Evolutionary conservation across 2,888 invertebrate genomes (phyloP).

Genomic region (Ichneumoninae sp.): DNA sequence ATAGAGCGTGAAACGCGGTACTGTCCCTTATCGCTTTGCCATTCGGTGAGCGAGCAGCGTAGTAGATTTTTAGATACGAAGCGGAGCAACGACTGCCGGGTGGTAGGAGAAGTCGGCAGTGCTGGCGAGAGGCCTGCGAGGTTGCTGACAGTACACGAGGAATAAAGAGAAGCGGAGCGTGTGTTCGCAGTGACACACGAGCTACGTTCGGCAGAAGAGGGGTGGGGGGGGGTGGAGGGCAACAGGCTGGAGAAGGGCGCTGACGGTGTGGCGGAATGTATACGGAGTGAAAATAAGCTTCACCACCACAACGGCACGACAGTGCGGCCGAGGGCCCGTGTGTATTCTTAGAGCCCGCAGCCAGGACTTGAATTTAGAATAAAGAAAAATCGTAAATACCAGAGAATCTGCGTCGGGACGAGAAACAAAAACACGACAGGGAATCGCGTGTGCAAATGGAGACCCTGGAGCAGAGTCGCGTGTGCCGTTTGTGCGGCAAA

Average conservation of each 20-base stretch:
- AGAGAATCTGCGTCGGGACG: not conserved
- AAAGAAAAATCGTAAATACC: not conserved
- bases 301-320: conserved; percentile 6
- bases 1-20: conserved; percentile 26
- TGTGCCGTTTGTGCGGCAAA: conserved; percentile 81
- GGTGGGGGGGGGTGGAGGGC: conserved; percentile 34
- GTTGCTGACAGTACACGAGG: conserved; percentile 6
- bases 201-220: not conserved
- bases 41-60: not conserved
- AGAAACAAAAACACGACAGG: not conserved
- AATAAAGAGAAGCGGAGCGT: conserved; percentile 33
- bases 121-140: not conserved
- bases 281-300: conserved; percentile 37
- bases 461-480: conserved; percentile 80
- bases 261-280: conserved; percentile 13
- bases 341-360: not conserved
- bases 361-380: not conserved
- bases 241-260: conserved; percentile 60
- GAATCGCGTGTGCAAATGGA: conserved; percentile 75
- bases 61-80: not conserved
- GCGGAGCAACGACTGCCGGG: conserved; percentile 30
- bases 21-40: not conserved
- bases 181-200: conserved; percentile 29
- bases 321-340: not conserved
- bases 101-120: conserved; percentile 23